A percentile compares a stretch with the other conserved stretches of the same genome.
These are phyloP conservation scores for Mastomys coucha DNA, from an alignment of 2,113 vertebrate species.

Conservation along the genomic window DNA sequence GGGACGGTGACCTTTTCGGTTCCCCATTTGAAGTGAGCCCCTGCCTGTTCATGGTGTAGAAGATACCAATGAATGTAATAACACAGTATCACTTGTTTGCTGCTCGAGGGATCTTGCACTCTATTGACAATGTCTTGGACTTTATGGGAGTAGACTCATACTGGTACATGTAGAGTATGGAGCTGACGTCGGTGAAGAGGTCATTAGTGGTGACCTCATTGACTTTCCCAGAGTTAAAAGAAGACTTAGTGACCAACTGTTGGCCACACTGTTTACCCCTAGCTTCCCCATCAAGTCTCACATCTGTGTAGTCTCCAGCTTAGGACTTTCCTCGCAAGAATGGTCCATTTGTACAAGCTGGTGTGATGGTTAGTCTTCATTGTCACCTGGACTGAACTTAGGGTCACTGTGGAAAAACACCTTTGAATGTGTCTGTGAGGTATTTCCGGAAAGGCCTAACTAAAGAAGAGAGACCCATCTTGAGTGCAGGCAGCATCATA, in stretches of 20 bases:
- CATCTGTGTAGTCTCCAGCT: rapidly evolving
- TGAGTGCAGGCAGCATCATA: background rate
- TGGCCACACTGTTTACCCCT: background rate
- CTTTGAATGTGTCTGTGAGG: background rate
- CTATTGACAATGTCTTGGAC: background rate
- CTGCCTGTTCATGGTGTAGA: background rate
- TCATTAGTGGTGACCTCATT: background rate
- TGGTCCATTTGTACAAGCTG: background rate
- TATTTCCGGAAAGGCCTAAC: background rate
- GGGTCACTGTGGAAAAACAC: background rate
- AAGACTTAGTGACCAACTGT: background rate
- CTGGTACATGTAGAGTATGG: background rate
- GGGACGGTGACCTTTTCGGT: background rate
- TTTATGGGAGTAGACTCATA: background rate
- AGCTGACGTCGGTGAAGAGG: background rate
- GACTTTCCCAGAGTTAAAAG: background rate
- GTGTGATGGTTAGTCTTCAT: background rate
- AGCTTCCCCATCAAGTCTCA: background rate
- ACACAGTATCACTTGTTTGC: background rate
- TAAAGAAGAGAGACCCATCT: background rate
- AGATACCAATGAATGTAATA: background rate
- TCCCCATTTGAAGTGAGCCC: background rate
- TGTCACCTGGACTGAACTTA: background rate
- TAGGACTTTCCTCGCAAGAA: too few species aligned
- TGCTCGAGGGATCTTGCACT: background rate